Percentiles rank a stretch among this genome's conserved stretches.
Conservation (phyloP, 2,888 invertebrate species). For the Tenthredo livida region DNA sequence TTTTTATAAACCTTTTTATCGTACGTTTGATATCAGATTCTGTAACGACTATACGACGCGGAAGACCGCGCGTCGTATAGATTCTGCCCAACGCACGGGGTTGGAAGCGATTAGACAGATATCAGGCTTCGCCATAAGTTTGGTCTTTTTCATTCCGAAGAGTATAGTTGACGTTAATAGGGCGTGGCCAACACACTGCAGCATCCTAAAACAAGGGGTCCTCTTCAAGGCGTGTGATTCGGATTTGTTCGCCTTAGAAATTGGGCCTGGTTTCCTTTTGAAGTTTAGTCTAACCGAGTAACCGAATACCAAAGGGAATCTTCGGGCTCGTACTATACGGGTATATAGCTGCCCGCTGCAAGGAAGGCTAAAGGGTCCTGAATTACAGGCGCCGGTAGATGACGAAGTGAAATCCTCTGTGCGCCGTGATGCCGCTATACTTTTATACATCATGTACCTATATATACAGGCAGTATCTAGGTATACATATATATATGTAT, state of each 20-base stretch:
- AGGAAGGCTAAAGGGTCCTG: conserved; percentile 33
- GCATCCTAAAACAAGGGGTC: conserved; percentile 57
- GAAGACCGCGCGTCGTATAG: too few species aligned
- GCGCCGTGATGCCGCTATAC: conserved; percentile 37
- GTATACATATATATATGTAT: not conserved
- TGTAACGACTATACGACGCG: too few species aligned
- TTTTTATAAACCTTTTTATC: not conserved
- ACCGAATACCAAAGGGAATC: conserved; percentile 65
- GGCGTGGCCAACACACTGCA: conserved; percentile 57
- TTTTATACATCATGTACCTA: not conserved
- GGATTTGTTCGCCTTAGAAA: conserved; percentile 61
- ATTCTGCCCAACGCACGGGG: not conserved
- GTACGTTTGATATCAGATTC: too few species aligned
- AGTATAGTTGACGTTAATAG: conserved; percentile 60
- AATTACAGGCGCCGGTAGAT: conserved; percentile 71
- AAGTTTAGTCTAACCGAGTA: conserved; percentile 56
- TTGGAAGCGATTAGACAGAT: not conserved
- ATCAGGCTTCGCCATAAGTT: conserved; percentile 45
- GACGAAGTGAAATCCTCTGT: conserved; percentile 66
- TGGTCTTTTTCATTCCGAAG: not conserved
- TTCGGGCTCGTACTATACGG: conserved; percentile 27
- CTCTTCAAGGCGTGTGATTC: conserved; percentile 61
- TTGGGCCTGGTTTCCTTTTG: conserved; percentile 51
- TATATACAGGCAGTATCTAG: not conserved
- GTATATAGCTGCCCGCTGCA: not conserved